Evolutionary conservation across 2,113 vertebrate species (phyloP).

Genomic region (Lonchura striata): DNA sequence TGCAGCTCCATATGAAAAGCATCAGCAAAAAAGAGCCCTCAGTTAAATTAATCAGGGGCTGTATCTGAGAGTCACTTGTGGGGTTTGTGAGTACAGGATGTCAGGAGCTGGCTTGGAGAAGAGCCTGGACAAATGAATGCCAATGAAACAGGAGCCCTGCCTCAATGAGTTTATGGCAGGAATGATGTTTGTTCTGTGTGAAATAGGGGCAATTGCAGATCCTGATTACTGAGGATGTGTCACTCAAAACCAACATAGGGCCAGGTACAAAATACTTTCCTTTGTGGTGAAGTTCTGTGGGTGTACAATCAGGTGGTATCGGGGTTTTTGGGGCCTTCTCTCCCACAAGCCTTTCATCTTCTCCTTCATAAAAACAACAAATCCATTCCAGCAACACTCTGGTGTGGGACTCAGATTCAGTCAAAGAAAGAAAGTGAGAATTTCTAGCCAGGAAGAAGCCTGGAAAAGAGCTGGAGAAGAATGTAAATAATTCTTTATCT

Average conservation of each 20-base stretch:
- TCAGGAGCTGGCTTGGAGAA: background rate
- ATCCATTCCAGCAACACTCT: background rate
- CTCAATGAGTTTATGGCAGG: background rate
- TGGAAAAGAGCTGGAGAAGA: too few species aligned
- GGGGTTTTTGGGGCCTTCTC: background rate
- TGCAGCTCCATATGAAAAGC: rapidly evolving
- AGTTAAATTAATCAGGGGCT: background rate
- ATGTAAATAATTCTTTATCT: too few species aligned
- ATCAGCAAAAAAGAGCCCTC: background rate
- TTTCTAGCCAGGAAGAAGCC: too few species aligned
- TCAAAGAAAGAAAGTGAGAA: too few species aligned
- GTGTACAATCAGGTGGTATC: background rate
- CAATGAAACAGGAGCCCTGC: background rate
- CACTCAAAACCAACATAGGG: background rate
- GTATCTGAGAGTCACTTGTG: background rate
- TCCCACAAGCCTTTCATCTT: background rate
- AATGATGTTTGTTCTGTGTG: background rate
- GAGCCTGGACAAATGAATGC: background rate
- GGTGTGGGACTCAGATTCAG: too few species aligned
- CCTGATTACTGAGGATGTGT: background rate
- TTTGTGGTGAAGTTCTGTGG: background rate
- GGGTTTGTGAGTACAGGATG: background rate
- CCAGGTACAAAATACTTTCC: background rate
- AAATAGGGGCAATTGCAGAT: background rate
- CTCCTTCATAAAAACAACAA: background rate